Base-by-base conservation (phyloP, 2,797 vertebrate genomes). In the Phataginus tricuspis region DNA sequence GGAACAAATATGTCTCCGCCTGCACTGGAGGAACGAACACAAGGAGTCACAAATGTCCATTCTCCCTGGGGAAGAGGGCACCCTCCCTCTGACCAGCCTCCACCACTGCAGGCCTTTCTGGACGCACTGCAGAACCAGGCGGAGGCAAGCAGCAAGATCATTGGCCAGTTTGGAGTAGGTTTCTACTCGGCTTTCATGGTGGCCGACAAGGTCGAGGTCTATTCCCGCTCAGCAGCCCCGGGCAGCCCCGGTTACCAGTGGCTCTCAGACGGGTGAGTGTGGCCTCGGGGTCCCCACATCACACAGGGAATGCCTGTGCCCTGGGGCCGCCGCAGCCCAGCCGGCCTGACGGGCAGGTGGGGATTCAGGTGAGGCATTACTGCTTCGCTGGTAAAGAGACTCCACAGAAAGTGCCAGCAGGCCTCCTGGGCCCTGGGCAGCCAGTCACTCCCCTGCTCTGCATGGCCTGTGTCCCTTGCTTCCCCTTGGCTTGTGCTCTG, bases 151-250 rank as follows among this genome's bases (percentile, higher is more conserved):
- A 99, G 99, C 98, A 99, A 99, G 97, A 99, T 99, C 98, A 99
- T 99, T 0, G 99, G 99, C 94, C 99, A 99, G 98, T 99, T 99
- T 85, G 99, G 99, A n/a, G 99, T 99, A 77, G 99, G 99, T 37
- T 99, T 99, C 98, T 99, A 99, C 98, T 99, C 99, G 0, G 98
- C 99, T 49, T 99, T 99, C 98, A 99, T 99, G 99, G 99, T 99
- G 96, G 99, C 99, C 0, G 98, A 99, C 96, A 98, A 96, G 3
- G 99, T 99, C n/a, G 99, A 99, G 0, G 99, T 99, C 66, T 99
- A 99, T 97, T 99, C 99, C 0, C 98, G 98, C 95, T 98, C 99
- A 0, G 98, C 99, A 3, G 98, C 98, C 74, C 98, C 98, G 0
- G 98, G 92, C 19, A 98, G 98, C 68, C 98, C 98, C 0, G 99